Evolutionary conservation across 2,113 vertebrate species (phyloP), one percentile per base, ranked within the genome.

Genomic region (Todiramphus saurophagus): DNA sequence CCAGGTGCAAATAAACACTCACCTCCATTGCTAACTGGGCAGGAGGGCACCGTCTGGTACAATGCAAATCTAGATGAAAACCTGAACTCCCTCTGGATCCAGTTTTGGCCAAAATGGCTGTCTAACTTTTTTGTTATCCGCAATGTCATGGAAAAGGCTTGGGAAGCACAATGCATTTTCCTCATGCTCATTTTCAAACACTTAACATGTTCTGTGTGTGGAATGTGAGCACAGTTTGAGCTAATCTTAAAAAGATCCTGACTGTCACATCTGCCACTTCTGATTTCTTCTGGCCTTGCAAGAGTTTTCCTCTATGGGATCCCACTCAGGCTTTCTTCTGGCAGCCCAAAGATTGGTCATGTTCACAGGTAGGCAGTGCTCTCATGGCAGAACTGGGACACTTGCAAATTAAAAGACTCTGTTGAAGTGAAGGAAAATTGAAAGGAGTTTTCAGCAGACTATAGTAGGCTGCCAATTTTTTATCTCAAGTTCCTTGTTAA

Each of bases 301-400:
- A 77, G 72, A 55, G 27, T 33, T 59, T 70, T 63, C 24, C 10
- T 63, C 14, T 75, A 17, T 13, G 2, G 60, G 76, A 83, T 81
- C 24, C 46, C 39, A 60, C 28, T 9, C 63, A 46, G 72, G 84
- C 55, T 87, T 66, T 1, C 0, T 67, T 76, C 63, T 69, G 70
- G 44, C 78, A 93, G 63, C 67, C 68, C 0, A 0, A 84, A 56
- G 37, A 43, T 16, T 4, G 58, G 72, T 25, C 3, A 2, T n/a
- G 55, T 70, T 94, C 88, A 94, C 85, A 63, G 85, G 82, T 7
- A 81, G 83, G 41, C 64, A 85, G 18, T 25, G 62, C 39, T 91
- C 77, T 51, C 46, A 1, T 16, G 43, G 85, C 59, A 88, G 68
- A 90, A 92, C 5, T 59, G 63, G 82, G 90, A 83, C 37, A n/a